Evolutionary conservation across 2,797 vertebrate species (phyloP).

Genomic region (Enteromius argenteus): DNA sequence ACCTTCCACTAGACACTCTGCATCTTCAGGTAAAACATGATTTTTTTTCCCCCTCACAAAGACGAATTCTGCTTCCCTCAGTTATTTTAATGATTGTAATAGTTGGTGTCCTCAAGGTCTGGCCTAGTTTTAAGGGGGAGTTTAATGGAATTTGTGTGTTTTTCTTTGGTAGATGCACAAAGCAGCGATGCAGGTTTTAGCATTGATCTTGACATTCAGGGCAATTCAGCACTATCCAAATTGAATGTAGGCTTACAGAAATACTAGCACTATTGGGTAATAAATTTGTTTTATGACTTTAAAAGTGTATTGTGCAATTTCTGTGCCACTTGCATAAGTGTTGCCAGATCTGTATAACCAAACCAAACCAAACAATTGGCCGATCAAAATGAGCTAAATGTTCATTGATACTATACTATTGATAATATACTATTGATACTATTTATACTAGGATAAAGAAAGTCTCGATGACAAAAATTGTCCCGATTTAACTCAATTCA

Average conservation of each 20-base stretch:
- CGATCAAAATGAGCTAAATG: neutral
- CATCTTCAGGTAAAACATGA: constrained; percentile 32
- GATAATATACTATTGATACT: too few species aligned
- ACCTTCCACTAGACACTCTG: constrained; percentile 17
- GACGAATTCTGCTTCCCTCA: neutral
- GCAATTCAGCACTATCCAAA: neutral
- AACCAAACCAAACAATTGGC: neutral
- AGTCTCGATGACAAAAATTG: neutral
- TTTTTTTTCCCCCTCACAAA: neutral
- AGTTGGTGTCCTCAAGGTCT: constrained; percentile 13
- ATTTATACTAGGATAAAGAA: neutral
- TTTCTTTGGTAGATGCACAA: neutral
- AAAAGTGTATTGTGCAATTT: neutral
- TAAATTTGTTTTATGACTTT: neutral
- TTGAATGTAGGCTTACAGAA: neutral
- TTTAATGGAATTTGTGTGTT: constrained; percentile 35
- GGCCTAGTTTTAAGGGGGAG: constrained; percentile 15
- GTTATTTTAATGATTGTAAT: constrained; percentile 38
- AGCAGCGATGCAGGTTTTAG: neutral
- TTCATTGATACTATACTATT: neutral
- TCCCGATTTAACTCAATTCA: too few species aligned
- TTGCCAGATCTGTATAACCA: neutral
- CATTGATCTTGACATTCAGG: constrained; percentile 16
- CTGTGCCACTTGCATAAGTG: neutral
- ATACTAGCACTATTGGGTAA: neutral